phyloP scores from a whole-genome alignment of 2,888 invertebrate species.

The Leptopilina myrica region DNA sequence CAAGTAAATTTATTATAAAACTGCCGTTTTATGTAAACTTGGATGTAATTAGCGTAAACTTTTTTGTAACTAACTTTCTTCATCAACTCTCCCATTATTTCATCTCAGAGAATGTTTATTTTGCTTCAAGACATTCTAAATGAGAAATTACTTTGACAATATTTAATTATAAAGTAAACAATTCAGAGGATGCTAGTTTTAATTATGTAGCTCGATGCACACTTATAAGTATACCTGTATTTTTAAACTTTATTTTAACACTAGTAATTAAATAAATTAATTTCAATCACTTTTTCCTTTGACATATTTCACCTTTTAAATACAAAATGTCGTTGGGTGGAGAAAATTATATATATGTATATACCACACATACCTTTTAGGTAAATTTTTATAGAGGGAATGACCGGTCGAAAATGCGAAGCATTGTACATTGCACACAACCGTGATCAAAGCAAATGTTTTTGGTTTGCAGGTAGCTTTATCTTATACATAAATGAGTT shows the following conservation, averaged over 20 bases:
- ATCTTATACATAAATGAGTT: background rate
- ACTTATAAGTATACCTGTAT: too few species aligned
- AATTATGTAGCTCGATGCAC: background rate
- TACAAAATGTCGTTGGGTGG: background rate
- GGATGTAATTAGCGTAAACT: constrained; percentile 19
- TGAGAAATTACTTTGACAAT: background rate
- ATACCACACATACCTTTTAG: background rate
- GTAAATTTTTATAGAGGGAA: background rate
- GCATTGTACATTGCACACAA: background rate
- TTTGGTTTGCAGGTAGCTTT: constrained; percentile 22
- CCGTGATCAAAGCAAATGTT: constrained; percentile 5
- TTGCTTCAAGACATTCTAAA: background rate
- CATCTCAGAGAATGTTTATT: background rate
- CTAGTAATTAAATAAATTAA: background rate
- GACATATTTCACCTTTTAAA: background rate
- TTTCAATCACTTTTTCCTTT: background rate
- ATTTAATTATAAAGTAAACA: background rate
- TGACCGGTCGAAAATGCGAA: background rate
- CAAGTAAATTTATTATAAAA: constrained; percentile 19
- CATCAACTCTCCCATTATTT: background rate
- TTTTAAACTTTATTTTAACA: background rate
- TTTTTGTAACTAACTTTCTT: background rate
- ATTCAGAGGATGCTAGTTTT: background rate
- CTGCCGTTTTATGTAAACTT: background rate
- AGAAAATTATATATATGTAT: background rate